These are phyloP conservation scores for Brachionus sp. DNA, from an alignment of 1,140 invertebrate genomes.

Conservation along the genomic window DNA sequence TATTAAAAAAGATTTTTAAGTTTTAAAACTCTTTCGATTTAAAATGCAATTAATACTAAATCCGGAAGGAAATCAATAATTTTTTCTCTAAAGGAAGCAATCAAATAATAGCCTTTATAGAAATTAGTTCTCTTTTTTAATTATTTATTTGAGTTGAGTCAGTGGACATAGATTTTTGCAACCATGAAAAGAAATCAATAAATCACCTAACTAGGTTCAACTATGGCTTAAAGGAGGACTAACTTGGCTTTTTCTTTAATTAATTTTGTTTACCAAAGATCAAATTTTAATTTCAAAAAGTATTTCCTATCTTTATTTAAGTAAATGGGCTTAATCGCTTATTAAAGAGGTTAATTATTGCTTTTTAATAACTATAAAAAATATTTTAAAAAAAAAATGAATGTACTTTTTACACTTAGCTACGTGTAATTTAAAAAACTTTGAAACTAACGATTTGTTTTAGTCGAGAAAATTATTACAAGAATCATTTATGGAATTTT, in stretches of 20 bases:
- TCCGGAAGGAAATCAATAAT: constrained; percentile 22
- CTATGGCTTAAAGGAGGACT: neutral
- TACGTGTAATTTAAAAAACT: neutral
- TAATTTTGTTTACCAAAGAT: constrained; percentile 16
- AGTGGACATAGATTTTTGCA: neutral
- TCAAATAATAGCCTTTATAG: neutral
- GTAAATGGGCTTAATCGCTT: neutral
- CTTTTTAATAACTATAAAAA: neutral
- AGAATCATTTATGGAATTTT: neutral
- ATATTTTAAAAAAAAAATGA: neutral
- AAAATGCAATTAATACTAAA: neutral
- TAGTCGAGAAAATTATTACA: neutral
- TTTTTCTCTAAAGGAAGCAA: neutral
- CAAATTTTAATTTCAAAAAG: constrained; percentile 9
- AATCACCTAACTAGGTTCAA: neutral
- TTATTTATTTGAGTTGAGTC: neutral
- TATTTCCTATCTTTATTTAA: constrained; percentile 10
- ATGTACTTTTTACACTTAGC: neutral
- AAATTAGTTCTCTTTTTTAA: neutral
- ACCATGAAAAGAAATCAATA: neutral
- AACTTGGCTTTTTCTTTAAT: neutral
- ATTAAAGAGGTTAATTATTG: neutral
- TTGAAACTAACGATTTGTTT: neutral
- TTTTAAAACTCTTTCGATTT: neutral
- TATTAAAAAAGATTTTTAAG: neutral